Evolutionary conservation across 2,888 invertebrate species (phyloP), one percentile per base, ranked within the genome.

Genomic region (Meliscaeva auricollis): DNA sequence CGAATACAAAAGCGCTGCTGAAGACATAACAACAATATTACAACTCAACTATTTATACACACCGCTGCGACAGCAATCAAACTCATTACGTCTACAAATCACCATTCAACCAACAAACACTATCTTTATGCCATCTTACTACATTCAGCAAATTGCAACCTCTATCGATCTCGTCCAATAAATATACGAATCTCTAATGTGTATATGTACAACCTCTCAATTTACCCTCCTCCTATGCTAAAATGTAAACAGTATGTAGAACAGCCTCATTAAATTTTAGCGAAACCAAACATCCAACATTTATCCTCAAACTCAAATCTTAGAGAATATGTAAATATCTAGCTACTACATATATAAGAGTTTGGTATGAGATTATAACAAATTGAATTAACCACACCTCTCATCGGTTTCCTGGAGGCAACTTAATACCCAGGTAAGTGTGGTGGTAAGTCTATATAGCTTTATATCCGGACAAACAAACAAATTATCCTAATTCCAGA

Each of bases 371-470:
- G n/a, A 9, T 30, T 73, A 77, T 83, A 78, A 83, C 78, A 83
- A 83, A 83, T 78, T 83, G 73, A 83, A 83, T 83, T 74, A 69
- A 77, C 78, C 78, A 83, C 83, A 83, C 83, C 78, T 83, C 73
- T 83, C 73, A 68, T 78, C 73, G 35, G 82, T 62, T 68, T 78
- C 30, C 78, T 68, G 48, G 66, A 52, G 82, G 76, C 56, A 44
- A 15, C 9, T 26, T 73, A 32, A 54, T 32, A 60, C 26, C 13
- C 20, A 50, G 17, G 78, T 66, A n/a, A n/a, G n/a, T n/a, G n/a
- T n/a, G n/a, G n/a, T n/a, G n/a, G n/a, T n/a, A 58, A 41, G 58
- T 17, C 64, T 22, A 2, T 22, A 2, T 32, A n/a, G 35, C 7
- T n/a, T 15, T 11, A 38, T 50, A 38, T 52, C 15, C 68, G 68